Conservation (phyloP, 2,888 invertebrate species). For the Ectobius pallidus region DNA sequence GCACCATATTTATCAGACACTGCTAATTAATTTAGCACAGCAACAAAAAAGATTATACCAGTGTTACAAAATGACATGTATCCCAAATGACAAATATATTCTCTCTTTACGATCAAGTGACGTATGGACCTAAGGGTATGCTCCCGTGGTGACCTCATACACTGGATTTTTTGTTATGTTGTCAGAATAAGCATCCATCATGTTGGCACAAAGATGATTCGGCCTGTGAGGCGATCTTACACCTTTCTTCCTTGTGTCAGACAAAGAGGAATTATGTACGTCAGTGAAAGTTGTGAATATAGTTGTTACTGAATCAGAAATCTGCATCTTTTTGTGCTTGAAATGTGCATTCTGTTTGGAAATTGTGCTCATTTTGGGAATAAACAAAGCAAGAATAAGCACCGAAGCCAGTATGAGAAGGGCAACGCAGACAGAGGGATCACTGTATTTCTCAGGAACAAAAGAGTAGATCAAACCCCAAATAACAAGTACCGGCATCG, state of each 20-base stretch:
- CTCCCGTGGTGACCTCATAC: conserved; percentile 41
- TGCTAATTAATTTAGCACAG: neutral
- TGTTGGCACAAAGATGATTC: conserved; percentile 23
- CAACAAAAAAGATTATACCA: neutral
- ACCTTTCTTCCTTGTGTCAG: conserved; percentile 31
- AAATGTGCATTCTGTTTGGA: conserved; percentile 48
- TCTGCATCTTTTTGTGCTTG: conserved; percentile 48
- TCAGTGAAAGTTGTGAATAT: conserved; percentile 49
- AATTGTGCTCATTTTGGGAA: conserved; percentile 52
- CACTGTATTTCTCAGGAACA: conserved; percentile 47
- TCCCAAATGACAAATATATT: neutral
- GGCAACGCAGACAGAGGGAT: conserved; percentile 50
- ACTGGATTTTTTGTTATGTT: conserved; percentile 42
- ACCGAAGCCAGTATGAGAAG: conserved; percentile 49
- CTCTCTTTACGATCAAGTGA: neutral
- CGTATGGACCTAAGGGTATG: conserved; percentile 32
- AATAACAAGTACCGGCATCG: conserved; percentile 47
- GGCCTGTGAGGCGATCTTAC: conserved; percentile 4
- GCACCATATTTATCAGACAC: too few relatives aligned
- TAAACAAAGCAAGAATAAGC: conserved; percentile 50
- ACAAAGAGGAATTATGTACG: conserved; percentile 41
- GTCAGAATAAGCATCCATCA: conserved; percentile 39
- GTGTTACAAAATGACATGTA: neutral
- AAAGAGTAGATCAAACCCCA: conserved; percentile 47
- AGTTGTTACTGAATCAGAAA: conserved; percentile 48